Percentiles rank a stretch among this genome's conserved stretches.
Conservation (phyloP, 53 echinoderm and acorn worm genomes). For the Luidia sarsii region DNA sequence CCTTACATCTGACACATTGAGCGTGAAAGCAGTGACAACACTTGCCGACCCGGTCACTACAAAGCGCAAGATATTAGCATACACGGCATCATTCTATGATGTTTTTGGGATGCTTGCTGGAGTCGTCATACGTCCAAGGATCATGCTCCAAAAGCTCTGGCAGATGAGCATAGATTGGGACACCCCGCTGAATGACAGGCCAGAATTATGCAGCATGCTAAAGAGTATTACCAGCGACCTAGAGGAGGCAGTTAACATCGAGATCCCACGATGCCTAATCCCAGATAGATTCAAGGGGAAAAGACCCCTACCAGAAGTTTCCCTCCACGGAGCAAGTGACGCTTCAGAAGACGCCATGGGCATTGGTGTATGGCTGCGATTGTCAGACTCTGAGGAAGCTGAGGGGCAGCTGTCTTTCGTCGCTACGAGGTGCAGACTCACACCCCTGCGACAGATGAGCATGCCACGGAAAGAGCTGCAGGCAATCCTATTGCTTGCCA, state of each 20-base stretch:
- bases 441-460: constrained; percentile 61
- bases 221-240: no score
- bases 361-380: constrained; percentile 76
- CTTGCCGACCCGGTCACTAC: constrained; percentile 38
- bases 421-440: not conserved
- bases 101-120: no score
- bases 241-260: no score
- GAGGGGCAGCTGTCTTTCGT: constrained; percentile 16
- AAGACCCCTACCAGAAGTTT: constrained; percentile 71
- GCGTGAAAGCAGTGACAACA: constrained; percentile 65
- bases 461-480: constrained; percentile 70
- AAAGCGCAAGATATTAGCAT: constrained; percentile 71
- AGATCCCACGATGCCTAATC: no score
- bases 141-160: no score
- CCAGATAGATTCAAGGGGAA: constrained; percentile 50
- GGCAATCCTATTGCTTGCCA: constrained; percentile 51
- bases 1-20: constrained; percentile 71
- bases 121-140: no score
- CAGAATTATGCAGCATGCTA: no score
- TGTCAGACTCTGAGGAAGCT: constrained; percentile 41
- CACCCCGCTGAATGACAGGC: no score
- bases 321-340: no score
- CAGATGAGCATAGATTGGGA: no score
- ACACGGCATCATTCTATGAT: constrained; percentile 74
- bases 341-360: constrained; percentile 84